A percentile compares a stretch with the other conserved stretches of the same genome.
Evolutionary conservation across 53 echinoderm and acorn worm genomes (phyloP).

Genomic region (Arbacia lixula): DNA sequence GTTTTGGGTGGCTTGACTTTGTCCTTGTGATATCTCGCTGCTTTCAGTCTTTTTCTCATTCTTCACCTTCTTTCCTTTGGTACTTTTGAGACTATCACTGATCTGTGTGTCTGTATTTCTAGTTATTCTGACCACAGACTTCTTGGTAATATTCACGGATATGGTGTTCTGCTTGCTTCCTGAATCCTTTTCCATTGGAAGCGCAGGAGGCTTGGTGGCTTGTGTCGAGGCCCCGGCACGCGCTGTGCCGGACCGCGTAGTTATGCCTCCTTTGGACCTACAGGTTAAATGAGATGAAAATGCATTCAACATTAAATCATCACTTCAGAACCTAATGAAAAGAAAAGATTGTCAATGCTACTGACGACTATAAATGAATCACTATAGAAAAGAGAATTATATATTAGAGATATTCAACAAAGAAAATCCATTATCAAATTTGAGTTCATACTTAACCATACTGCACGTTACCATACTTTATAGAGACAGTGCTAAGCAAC

Average conservation of each 20-base stretch:
- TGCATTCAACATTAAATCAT: no score
- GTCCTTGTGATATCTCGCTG: neutral
- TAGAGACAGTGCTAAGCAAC: no score
- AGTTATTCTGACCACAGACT: slow-evolving; percentile 44
- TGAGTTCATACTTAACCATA: no score
- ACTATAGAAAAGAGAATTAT: no score
- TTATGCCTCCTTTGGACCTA: slow-evolving; percentile 10
- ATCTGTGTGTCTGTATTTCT: slow-evolving; percentile 41
- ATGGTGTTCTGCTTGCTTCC: slow-evolving; percentile 39
- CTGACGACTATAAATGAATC: no score
- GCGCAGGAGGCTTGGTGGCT: neutral
- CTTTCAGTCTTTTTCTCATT: slow-evolving; percentile 9
- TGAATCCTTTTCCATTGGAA: slow-evolving; percentile 35
- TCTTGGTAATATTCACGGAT: slow-evolving; percentile 48
- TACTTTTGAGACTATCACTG: slow-evolving; percentile 22
- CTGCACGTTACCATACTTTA: no score
- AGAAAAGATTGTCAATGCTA: no score
- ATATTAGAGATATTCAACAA: no score
- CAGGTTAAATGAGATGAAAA: no score
- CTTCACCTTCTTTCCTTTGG: slow-evolving; percentile 26
- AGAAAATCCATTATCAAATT: no score
- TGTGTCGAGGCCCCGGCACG: slow-evolving; percentile 8
- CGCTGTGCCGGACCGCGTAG: slow-evolving; percentile 8
- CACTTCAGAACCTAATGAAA: no score
- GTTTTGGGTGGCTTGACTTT: neutral